A percentile compares a stretch with the other conserved stretches of the same genome.
These are phyloP conservation scores for Sinocyclocheilus maitianheensis DNA, from an alignment of 2,113 vertebrate genomes.

Conservation along the genomic window DNA sequence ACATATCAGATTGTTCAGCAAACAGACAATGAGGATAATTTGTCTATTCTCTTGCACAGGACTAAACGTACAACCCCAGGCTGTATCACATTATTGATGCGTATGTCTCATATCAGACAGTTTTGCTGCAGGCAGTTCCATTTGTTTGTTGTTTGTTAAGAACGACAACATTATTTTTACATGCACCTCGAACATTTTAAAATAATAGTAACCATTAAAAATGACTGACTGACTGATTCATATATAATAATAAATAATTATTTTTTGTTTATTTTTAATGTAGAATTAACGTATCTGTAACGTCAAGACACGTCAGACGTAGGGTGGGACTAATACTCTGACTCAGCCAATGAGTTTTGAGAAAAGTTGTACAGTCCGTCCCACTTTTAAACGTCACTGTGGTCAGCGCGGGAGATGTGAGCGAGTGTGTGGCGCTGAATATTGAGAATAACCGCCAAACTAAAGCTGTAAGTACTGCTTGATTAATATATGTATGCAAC, in stretches of 20 bases:
- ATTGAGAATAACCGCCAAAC: constrained; percentile 41
- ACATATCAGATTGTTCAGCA: constrained; percentile 34
- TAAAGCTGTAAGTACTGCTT: constrained; percentile 39
- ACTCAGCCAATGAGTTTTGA: constrained; percentile 41
- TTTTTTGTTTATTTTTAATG: not conserved
- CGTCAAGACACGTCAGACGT: not conserved
- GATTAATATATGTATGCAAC: not conserved
- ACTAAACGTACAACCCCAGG: not conserved
- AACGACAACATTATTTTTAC: not conserved
- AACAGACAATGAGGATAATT: not conserved
- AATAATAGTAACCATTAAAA: not conserved
- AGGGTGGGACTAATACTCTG: not conserved
- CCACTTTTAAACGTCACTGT: constrained; percentile 48
- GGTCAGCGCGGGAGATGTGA: constrained; percentile 51
- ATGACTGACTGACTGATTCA: no score
- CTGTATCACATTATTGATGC: constrained; percentile 20
- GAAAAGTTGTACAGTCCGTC: not conserved
- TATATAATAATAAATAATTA: not conserved
- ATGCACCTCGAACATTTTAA: not conserved
- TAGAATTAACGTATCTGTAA: not conserved
- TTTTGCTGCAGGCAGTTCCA: not conserved
- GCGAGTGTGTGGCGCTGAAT: constrained; percentile 3
- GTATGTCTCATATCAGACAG: not conserved
- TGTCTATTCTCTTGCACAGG: constrained; percentile 22
- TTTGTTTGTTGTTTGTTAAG: not conserved